phyloP scores from a whole-genome alignment of 2,113 vertebrate genomes.

The Lophius piscatorius region DNA sequence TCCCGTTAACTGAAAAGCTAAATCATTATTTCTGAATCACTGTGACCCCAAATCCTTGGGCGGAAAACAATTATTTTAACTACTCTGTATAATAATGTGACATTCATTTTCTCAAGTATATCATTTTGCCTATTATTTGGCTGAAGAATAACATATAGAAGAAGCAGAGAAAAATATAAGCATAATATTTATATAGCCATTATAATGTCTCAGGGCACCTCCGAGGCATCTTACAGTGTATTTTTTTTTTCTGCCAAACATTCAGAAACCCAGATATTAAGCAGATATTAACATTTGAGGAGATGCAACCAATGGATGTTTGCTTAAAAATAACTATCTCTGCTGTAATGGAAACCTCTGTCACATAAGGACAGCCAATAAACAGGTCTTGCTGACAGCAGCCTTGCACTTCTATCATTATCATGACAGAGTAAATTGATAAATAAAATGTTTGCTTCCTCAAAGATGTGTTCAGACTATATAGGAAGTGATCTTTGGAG shows the following conservation, averaged over 20 bases:
- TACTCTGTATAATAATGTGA: not conserved
- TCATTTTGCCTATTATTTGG: not conserved
- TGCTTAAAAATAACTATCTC: not conserved
- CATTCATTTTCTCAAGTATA: not conserved
- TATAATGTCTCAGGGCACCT: not conserved
- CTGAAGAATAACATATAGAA: not conserved
- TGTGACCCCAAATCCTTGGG: not conserved
- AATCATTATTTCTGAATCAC: not conserved
- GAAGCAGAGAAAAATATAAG: not conserved
- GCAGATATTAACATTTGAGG: not conserved
- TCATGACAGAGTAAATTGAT: slow-evolving; percentile 1
- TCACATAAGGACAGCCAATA: not conserved
- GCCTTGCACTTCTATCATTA: not conserved
- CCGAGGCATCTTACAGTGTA: not conserved
- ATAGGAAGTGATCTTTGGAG: not conserved
- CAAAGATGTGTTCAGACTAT: slow-evolving; percentile 1
- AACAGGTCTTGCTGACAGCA: not conserved
- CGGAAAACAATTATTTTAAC: not conserved
- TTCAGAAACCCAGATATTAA: not conserved
- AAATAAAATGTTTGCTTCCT: not conserved
- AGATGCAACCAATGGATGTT: not conserved
- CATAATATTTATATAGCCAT: not conserved
- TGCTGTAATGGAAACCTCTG: not conserved
- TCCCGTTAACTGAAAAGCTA: not conserved
- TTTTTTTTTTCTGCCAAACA: not conserved